phyloP scores from a whole-genome alignment of 2,113 vertebrate species.

The Cebidichthys violaceus region DNA sequence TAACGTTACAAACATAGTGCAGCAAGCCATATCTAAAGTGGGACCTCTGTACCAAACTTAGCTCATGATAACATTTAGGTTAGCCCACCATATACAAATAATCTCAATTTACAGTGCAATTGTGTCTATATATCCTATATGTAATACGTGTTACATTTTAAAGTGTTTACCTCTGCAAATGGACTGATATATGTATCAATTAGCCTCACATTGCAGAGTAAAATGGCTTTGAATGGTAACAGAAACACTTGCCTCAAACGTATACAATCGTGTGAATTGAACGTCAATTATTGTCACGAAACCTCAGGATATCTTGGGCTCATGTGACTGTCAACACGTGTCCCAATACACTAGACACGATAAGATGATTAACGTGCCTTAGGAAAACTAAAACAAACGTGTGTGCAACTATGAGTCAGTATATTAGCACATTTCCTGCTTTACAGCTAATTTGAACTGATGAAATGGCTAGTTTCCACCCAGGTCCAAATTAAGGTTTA shows the following conservation, averaged over 20 bases:
- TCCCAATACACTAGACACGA: background rate
- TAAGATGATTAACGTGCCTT: background rate
- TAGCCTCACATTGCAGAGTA: background rate
- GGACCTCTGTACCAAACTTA: background rate
- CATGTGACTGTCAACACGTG: background rate
- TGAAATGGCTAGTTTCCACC: slow-evolving; percentile 7
- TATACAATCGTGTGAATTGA: background rate
- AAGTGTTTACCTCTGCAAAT: background rate
- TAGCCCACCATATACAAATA: background rate
- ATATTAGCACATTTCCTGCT: background rate
- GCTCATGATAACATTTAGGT: background rate
- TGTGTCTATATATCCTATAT: no score
- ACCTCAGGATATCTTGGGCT: background rate
- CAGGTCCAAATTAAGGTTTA: background rate
- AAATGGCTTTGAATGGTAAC: background rate
- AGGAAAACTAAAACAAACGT: background rate
- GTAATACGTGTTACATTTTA: background rate
- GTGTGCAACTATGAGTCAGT: background rate
- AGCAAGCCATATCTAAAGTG: background rate
- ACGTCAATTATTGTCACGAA: background rate
- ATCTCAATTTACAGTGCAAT: no score
- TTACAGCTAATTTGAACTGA: background rate
- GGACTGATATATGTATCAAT: background rate
- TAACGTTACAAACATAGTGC: background rate
- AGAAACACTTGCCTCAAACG: background rate